phyloP scores from a whole-genome alignment of 92 coral and sea anemone genomes.

The Scolanthus callimorphus region DNA sequence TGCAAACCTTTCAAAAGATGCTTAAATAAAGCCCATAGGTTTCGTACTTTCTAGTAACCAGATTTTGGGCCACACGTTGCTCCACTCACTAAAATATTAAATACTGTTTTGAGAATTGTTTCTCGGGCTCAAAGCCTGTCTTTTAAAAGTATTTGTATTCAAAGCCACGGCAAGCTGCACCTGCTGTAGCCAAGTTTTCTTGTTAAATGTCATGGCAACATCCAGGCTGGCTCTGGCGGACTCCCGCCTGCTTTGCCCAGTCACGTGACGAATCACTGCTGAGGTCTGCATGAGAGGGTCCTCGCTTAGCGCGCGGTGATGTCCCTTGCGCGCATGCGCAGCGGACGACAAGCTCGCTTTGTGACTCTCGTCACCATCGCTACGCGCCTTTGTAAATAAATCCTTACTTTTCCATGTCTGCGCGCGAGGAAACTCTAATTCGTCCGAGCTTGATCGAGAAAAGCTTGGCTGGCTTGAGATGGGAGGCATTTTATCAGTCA shows the following conservation, averaged over 20 bases:
- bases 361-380: slow-evolving; percentile 30
- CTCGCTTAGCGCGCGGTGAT: slow-evolving; percentile 53
- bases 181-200: slow-evolving; percentile 87
- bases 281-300: slow-evolving; percentile 53
- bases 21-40: too few relatives aligned
- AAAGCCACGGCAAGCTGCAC: slow-evolving; percentile 86
- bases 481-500: neutral
- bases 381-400: slow-evolving; percentile 26
- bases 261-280: slow-evolving; percentile 63
- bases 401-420: slow-evolving; percentile 21
- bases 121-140: slow-evolving; percentile 28
- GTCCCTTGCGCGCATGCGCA: neutral
- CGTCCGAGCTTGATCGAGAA: slow-evolving; percentile 2
- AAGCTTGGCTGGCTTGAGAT: neutral
- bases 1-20: too few relatives aligned
- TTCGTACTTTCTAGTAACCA: too few relatives aligned
- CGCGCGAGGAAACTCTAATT: neutral
- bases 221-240: slow-evolving; percentile 83
- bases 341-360: slow-evolving; percentile 12
- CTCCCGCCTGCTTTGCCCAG: slow-evolving; percentile 73
- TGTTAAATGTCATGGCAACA: slow-evolving; percentile 80
- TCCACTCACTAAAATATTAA: too few relatives aligned
- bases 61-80: too few relatives aligned
- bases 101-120: neutral
- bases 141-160: slow-evolving; percentile 77